Evolutionary conservation across 2,113 vertebrate genomes (phyloP).

Genomic region (Monopterus albus): DNA sequence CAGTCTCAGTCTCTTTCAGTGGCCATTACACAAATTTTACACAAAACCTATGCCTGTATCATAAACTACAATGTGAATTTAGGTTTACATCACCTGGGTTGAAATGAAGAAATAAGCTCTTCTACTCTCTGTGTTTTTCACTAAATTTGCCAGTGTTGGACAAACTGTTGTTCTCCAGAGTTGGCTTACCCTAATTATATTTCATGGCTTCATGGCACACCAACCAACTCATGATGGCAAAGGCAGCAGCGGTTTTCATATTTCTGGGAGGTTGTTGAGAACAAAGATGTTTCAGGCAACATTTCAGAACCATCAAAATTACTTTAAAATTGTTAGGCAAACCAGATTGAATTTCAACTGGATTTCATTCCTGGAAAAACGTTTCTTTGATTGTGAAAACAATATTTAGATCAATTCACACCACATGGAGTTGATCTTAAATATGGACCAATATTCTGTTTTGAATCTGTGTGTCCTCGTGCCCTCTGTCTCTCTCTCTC

Average conservation of each 20-base stretch:
- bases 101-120: not conserved
- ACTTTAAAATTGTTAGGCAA: slow-evolving; percentile 9
- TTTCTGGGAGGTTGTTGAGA: not conserved
- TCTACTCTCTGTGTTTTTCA: not conserved
- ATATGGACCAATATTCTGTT: too few relatives aligned
- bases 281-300: not conserved
- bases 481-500: not conserved
- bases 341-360: not conserved
- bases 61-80: not conserved
- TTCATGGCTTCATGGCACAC: slow-evolving; percentile 13
- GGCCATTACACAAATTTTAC: not conserved
- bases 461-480: too few relatives aligned
- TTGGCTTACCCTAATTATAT: not conserved
- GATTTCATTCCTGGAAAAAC: too few relatives aligned
- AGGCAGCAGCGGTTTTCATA: not conserved
- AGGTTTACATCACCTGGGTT: slow-evolving; percentile 15
- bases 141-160: not conserved
- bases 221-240: not conserved
- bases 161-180: not conserved
- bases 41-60: not conserved
- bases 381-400: not conserved
- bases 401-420: not conserved
- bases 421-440: slow-evolving; percentile 2
- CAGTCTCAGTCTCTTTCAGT: not conserved
- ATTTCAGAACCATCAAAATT: slow-evolving; percentile 17